These are phyloP conservation scores for Drosophila lacteicornis DNA, from an alignment of 1,140 invertebrate genomes.

Conservation along the genomic window DNA sequence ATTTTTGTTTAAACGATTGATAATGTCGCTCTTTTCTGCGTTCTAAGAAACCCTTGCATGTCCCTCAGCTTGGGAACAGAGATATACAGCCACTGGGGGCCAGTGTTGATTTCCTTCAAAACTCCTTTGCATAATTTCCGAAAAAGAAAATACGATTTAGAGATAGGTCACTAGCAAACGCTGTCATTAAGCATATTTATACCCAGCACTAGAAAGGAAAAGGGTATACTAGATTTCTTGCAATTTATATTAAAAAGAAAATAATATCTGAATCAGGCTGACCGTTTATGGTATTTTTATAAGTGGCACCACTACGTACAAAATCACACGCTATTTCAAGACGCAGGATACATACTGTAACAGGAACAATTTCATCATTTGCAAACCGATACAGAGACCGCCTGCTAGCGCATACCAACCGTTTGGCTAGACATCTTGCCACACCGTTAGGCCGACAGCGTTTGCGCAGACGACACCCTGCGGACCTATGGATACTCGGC, in stretches of 20 bases:
- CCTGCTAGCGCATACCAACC: too few relatives aligned
- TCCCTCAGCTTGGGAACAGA: neutral
- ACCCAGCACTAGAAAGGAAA: neutral
- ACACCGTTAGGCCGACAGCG: too few relatives aligned
- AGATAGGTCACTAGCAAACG: neutral
- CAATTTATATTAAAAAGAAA: neutral
- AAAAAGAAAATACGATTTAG: neutral
- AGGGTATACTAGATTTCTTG: neutral
- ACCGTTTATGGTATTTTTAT: too few relatives aligned
- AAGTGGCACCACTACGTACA: too few relatives aligned
- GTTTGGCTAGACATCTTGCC: too few relatives aligned
- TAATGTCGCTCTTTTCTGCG: neutral
- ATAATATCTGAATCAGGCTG: neutral
- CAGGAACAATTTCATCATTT: too few relatives aligned
- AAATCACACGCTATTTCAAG: too few relatives aligned
- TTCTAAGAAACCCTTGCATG: neutral
- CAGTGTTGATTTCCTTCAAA: constrained; percentile 6
- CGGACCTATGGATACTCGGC: too few relatives aligned
- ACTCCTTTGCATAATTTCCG: constrained; percentile 2
- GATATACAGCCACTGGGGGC: neutral
- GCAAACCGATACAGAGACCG: too few relatives aligned
- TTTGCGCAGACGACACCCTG: too few relatives aligned
- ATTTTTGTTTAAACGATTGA: neutral
- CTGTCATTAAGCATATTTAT: neutral
- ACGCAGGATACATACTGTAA: too few relatives aligned